Base-by-base conservation (phyloP, 2,113 vertebrate genomes). In the Albula goreensis region DNA sequence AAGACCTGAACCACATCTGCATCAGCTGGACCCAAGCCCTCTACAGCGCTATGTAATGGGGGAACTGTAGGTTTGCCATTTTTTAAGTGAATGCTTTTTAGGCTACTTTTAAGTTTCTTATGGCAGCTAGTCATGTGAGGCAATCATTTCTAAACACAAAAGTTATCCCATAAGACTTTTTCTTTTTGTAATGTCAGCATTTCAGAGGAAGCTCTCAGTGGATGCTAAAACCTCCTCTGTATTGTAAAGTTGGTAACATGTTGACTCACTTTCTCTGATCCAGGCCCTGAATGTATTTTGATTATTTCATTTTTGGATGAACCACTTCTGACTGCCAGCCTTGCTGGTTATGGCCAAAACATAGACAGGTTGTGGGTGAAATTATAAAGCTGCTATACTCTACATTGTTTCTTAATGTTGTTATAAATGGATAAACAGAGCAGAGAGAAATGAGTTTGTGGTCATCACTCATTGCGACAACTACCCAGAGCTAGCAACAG, bases 1-100 rank as follows among this genome's bases (percentile, higher is more conserved):
- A 74, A 74, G 70, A 74, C n/a, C n/a, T 74, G 70, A 74, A 74
- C 22, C 70, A 74, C 70, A 22, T 74, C n/a, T 25, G n/a, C n/a
- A 31, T 31, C 9, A 31, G 4, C n/a, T n/a, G 2, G 70, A 74
- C 22, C n/a, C 70, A 10, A n/a, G 4, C n/a, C 31, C 70, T 74
- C 63, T 70, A 3, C 63, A 19, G 63, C 63, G n/a, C 70, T 74
- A 8, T 74, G 70, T 74, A n/a, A 9, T 74, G 70, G n/a, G 70
- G 66, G n/a, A 31, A 74, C 31, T 74, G 12, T 2, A 74, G 70
- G 70, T 31, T 74, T 4, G 70, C n/a, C 70, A 25, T 22, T 31
- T 74, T 74, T 22, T 6, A 74, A 74, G n/a, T 74, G 31, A 74
- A 74, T n/a, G 70, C 22, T 22, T 74, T 74, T 74, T 74, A 25